Percentiles rank a stretch among this genome's conserved stretches.
Evolutionary conservation across 2,797 vertebrate genomes (phyloP).

Genomic region (Apogon talboti): DNA sequence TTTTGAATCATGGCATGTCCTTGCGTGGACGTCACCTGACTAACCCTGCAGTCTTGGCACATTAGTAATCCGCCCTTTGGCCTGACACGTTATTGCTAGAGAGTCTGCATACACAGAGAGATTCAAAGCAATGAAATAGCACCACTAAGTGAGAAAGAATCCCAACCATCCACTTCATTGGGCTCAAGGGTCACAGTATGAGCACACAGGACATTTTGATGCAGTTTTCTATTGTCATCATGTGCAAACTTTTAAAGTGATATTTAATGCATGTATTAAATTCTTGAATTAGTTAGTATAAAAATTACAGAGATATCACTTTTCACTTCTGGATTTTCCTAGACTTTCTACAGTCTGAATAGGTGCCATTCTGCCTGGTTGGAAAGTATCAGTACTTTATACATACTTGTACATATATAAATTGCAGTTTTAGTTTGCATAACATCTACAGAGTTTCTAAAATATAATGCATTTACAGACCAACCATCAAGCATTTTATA

Average conservation of each 20-base stretch:
- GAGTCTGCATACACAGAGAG: slow-evolving; percentile 22
- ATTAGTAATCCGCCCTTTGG: slow-evolving; percentile 54
- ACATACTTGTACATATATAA: no score
- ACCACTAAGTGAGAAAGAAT: slow-evolving; percentile 61
- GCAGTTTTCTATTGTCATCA: not conserved
- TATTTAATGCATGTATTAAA: not conserved
- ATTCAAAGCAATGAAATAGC: slow-evolving; percentile 30
- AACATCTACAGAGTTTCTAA: no score
- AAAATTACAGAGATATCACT: no score
- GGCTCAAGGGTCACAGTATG: slow-evolving; percentile 12
- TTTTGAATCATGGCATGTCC: slow-evolving; percentile 33
- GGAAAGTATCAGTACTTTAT: no score
- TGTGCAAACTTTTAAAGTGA: not conserved
- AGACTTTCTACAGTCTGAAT: no score
- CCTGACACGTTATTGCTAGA: slow-evolving; percentile 13
- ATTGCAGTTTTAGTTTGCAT: no score
- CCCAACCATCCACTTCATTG: slow-evolving; percentile 53
- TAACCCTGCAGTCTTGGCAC: slow-evolving; percentile 25
- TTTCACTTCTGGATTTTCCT: no score
- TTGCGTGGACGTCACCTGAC: slow-evolving; percentile 41
- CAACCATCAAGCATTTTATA: no score
- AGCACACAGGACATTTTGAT: not conserved
- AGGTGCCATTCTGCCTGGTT: no score
- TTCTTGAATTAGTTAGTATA: no score
- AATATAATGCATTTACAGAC: no score